Base-by-base conservation (phyloP, 64 coral and sea anemone genomes). In the Montipora cactus region DNA sequence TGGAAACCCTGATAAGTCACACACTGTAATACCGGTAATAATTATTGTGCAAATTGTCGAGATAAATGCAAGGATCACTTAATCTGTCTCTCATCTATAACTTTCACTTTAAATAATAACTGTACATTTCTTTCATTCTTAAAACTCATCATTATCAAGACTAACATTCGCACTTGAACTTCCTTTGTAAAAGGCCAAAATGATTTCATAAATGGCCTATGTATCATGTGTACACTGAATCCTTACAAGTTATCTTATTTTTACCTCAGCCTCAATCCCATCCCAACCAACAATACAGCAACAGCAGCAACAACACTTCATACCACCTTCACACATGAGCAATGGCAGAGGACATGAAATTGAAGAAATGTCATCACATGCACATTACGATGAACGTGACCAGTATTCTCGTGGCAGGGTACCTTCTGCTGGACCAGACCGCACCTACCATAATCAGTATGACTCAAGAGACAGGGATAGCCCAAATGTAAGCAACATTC, bases 401-500 rank as follows among this genome's bases (percentile, higher is more conserved):
- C 62, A 79, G 28, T 90, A 90, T 52, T 52, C 46, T 3, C 75
- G 61, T 47, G 87, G 23, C 1, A 89, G 50, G 58, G 48, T 12
- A 16, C 19, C 70, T 4, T 61, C 74, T 16, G 2, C 70, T 48
- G 72, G 47, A 11, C 50, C 69, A 87, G 79, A 93, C 57, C 57
- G 82, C 14, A 61, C 69, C 7, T 50, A 68, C 75, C 80, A 53
- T 52, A 74, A 55, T 47, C 81, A 79, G 55, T 83, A 83, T 75
- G 89, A 91, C 47, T 52, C 49, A 15, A 49, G 51, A 45, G 81
- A 93, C 11, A 49, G 51, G 18, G 81, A 93, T 49, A 93, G 91
- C n/a, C 75, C 91, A 15, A 93, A 22, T 84, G 91, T 93, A 76
- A 87, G 91, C 14, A 14, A 64, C 11, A 0, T 57, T 57, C 53